These are phyloP conservation scores for Enteromius viviparus DNA, from an alignment of 2,797 vertebrate genomes.

Conservation along the genomic window DNA sequence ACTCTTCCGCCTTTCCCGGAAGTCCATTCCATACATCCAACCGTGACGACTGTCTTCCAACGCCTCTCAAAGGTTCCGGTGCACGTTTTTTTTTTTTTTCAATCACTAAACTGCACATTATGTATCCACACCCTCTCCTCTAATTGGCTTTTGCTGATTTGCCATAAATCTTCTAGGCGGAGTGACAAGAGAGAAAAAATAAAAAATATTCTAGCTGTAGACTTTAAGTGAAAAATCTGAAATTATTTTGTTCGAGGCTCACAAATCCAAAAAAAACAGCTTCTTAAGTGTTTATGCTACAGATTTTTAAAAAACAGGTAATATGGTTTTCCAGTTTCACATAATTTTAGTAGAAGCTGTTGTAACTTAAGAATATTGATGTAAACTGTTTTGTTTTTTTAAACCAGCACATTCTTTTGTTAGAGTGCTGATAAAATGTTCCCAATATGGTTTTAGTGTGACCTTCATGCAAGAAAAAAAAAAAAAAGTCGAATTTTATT, in stretches of 20 bases:
- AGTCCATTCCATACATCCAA: no score
- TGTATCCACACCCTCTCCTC: no score
- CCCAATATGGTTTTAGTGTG: neutral
- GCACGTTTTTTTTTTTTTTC: no score
- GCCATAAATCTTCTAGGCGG: no score
- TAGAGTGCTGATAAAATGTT: neutral
- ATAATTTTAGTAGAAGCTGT: neutral
- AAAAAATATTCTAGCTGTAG: neutral
- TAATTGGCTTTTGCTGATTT: no score
- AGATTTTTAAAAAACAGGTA: neutral
- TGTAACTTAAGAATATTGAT: neutral
- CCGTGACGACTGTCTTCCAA: no score
- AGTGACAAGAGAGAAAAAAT: no score
- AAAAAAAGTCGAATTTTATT: neutral
- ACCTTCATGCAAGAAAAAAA: neutral
- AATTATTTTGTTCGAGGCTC: neutral
- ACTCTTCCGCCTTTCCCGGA: no score
- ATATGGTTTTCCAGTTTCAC: neutral
- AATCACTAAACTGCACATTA: no score
- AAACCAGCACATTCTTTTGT: neutral
- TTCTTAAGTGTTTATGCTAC: neutral
- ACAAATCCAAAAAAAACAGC: neutral
- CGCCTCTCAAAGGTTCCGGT: no score
- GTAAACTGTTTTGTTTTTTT: neutral
- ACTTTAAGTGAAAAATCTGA: neutral